phyloP scores from a whole-genome alignment of 2,888 invertebrate genomes.

The Myathropa florea region DNA sequence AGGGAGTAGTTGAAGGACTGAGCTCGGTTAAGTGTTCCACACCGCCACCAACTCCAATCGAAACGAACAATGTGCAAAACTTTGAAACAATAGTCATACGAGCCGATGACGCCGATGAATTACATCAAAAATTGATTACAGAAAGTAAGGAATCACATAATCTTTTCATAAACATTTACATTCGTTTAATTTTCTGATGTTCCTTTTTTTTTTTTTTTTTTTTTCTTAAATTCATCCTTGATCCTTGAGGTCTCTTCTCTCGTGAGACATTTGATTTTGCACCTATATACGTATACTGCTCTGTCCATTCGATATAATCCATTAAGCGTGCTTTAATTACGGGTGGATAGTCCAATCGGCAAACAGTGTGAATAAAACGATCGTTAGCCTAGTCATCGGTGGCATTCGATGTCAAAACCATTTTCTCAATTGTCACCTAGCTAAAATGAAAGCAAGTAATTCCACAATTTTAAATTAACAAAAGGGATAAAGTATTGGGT shows the following conservation, averaged over 20 bases:
- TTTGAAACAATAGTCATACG: background rate
- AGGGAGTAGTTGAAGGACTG: background rate
- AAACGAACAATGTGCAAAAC: constrained; percentile 2
- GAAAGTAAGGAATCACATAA: constrained; percentile 11
- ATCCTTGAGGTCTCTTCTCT: background rate
- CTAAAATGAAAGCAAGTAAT: too few species aligned
- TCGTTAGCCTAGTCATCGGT: too few species aligned
- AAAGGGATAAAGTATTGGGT: too few species aligned
- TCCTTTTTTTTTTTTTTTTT: background rate
- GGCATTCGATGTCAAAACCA: too few species aligned
- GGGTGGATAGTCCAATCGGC: too few species aligned
- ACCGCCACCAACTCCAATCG: constrained; percentile 68
- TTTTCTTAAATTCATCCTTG: background rate
- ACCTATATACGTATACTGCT: too few species aligned
- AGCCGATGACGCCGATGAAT: background rate
- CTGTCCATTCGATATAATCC: too few species aligned
- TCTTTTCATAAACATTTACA: background rate
- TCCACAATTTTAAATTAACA: too few species aligned
- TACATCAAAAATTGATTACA: background rate
- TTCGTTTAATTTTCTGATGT: background rate
- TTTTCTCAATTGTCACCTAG: too few species aligned
- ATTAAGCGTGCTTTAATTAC: too few species aligned
- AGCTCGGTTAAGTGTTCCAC: constrained; percentile 28
- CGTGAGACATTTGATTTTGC: background rate
- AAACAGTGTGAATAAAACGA: too few species aligned